A percentile compares a stretch with the other conserved stretches of the same genome.
Evolutionary conservation across 2,888 invertebrate species (phyloP).

Genomic region (Argynnis bischoffii): DNA sequence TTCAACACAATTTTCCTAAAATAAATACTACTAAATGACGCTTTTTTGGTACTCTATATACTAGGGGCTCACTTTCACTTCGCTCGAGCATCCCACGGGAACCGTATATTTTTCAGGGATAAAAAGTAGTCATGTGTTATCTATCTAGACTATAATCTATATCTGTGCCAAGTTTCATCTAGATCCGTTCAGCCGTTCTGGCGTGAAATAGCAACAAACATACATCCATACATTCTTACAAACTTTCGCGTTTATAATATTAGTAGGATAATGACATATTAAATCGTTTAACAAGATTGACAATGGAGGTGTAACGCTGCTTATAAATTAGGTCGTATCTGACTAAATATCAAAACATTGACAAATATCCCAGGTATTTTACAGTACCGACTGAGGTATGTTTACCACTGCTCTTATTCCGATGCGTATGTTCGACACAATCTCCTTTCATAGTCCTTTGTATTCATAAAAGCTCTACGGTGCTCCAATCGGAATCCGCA

Average conservation of each 20-base stretch:
- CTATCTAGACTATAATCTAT: no score
- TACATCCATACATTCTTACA: no score
- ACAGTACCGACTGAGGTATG: not conserved
- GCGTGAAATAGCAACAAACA: no score
- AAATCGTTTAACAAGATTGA: not conserved
- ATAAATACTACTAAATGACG: not conserved
- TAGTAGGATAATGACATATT: no score
- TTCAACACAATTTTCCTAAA: not conserved
- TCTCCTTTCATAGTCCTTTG: slow-evolving; percentile 46
- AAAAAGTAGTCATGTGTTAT: no score
- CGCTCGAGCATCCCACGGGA: no score
- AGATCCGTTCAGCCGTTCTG: no score
- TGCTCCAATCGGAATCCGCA: slow-evolving; percentile 47
- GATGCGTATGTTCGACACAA: slow-evolving; percentile 26
- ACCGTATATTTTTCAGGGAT: no score
- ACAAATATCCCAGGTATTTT: slow-evolving; percentile 11
- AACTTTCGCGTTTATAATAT: no score
- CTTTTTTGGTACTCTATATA: not conserved
- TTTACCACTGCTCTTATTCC: slow-evolving; percentile 20
- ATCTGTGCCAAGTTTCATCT: no score
- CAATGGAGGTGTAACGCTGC: not conserved
- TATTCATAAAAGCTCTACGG: slow-evolving; percentile 54
- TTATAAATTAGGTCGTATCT: not conserved
- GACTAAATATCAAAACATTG: slow-evolving; percentile 1
- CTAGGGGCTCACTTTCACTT: no score